These are phyloP conservation scores for Charina bottae DNA, from an alignment of 2,113 vertebrate genomes.

Conservation along the genomic window DNA sequence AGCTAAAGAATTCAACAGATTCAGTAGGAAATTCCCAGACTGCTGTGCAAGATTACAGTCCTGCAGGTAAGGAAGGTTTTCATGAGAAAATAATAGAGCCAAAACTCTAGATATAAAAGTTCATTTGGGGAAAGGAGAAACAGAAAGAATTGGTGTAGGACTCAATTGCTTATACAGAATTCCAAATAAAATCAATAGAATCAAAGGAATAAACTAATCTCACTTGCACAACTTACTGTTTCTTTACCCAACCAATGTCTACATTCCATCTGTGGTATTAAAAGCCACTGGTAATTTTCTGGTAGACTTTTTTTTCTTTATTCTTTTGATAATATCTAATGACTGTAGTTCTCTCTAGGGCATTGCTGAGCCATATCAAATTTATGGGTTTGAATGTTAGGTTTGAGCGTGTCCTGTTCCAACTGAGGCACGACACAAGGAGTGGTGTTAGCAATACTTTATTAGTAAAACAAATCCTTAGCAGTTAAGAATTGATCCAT, in stretches of 20 bases:
- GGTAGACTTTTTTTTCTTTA: neutral
- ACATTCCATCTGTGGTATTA: neutral
- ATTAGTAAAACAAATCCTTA: no score
- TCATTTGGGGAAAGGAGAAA: neutral
- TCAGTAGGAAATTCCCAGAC: no score
- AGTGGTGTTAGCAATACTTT: no score
- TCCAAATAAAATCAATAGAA: neutral
- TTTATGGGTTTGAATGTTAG: neutral
- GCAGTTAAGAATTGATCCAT: no score
- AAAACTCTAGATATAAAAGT: neutral
- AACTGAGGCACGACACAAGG: no score
- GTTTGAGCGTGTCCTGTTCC: no score
- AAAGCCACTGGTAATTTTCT: neutral
- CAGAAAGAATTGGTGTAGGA: neutral
- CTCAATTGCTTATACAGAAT: neutral
- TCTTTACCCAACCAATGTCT: neutral
- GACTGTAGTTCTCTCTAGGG: neutral
- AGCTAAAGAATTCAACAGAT: no score
- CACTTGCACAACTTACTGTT: neutral
- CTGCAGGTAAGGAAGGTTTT: no score
- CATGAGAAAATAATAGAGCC: no score
- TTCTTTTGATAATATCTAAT: neutral
- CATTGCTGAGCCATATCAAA: neutral
- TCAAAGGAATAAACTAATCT: neutral
- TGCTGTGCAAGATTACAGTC: no score